Evolutionary conservation across 2,113 vertebrate species (phyloP).

Genomic region (Turnix velox): DNA sequence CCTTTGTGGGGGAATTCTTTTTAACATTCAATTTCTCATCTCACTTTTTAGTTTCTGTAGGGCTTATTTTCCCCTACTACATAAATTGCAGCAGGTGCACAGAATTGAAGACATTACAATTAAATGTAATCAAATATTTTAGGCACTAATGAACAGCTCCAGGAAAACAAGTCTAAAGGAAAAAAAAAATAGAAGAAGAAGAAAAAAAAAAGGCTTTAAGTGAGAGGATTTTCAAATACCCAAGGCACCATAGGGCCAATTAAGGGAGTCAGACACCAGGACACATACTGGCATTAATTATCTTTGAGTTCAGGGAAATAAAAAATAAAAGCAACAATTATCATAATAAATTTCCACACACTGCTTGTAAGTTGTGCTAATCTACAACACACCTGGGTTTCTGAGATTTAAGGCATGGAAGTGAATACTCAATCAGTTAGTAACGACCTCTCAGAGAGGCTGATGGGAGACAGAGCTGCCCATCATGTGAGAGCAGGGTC

Average conservation of each 20-base stretch:
- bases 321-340: conserved; percentile 85
- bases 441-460: conserved; percentile 28
- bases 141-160: conserved; percentile 82
- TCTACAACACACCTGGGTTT: conserved; percentile 79
- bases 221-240: conserved; percentile 79
- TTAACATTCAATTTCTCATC: conserved; percentile 67
- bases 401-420: conserved; percentile 60
- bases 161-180: conserved; percentile 78
- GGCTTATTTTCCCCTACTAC: conserved; percentile 54
- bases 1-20: conserved; percentile 69
- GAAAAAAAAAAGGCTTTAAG: conserved; percentile 52
- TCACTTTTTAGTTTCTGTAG: conserved; percentile 63
- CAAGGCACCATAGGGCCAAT: conserved; percentile 78
- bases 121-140: conserved; percentile 86
- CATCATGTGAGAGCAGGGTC: no score
- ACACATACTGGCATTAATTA: conserved; percentile 83
- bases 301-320: conserved; percentile 81
- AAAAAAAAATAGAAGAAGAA: neutral
- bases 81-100: conserved; percentile 80
- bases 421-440: conserved; percentile 59
- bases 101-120: conserved; percentile 80
- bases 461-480: no score
- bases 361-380: conserved; percentile 76
- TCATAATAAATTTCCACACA: conserved; percentile 81
- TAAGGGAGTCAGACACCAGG: conserved; percentile 81